Evolutionary conservation across 2,113 vertebrate species (phyloP).

Genomic region (Suncus etruscus): DNA sequence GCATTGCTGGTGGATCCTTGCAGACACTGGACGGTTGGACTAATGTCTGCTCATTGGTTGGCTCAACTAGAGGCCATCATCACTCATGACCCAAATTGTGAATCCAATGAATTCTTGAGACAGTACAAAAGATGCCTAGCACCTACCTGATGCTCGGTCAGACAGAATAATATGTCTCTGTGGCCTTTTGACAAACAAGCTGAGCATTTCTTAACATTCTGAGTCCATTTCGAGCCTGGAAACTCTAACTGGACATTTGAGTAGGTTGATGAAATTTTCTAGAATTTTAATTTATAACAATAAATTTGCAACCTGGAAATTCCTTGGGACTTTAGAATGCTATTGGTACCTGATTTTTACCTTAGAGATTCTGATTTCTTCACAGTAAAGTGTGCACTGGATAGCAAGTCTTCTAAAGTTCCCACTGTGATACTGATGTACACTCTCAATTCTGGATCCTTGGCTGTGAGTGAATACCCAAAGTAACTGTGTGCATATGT

Average conservation of each 20-base stretch:
- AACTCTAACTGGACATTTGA: not conserved
- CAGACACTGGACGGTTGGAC: not conserved
- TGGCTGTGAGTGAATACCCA: not conserved
- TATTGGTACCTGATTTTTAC: not conserved
- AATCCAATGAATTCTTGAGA: not conserved
- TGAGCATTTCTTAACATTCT: not conserved
- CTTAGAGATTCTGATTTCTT: not conserved
- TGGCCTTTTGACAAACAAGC: not conserved
- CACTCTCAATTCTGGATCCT: no score
- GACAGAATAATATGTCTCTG: not conserved
- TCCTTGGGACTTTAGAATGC: not conserved
- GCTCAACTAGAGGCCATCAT: not conserved
- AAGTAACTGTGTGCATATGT: rapidly evolving
- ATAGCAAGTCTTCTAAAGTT: not conserved
- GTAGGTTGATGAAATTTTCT: slow-evolving; percentile 36
- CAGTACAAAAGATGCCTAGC: no score
- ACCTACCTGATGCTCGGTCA: not conserved
- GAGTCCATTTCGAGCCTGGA: not conserved
- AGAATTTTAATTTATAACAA: not conserved
- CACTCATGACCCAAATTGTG: not conserved
- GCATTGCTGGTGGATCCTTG: not conserved
- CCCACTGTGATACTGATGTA: not conserved
- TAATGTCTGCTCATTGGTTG: slow-evolving; percentile 4
- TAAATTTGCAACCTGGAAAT: not conserved
- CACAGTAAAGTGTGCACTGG: not conserved